Evolutionary conservation across 2,888 invertebrate species (phyloP), one percentile per base, ranked within the genome.

Genomic region (Dastarcus helophoroides): DNA sequence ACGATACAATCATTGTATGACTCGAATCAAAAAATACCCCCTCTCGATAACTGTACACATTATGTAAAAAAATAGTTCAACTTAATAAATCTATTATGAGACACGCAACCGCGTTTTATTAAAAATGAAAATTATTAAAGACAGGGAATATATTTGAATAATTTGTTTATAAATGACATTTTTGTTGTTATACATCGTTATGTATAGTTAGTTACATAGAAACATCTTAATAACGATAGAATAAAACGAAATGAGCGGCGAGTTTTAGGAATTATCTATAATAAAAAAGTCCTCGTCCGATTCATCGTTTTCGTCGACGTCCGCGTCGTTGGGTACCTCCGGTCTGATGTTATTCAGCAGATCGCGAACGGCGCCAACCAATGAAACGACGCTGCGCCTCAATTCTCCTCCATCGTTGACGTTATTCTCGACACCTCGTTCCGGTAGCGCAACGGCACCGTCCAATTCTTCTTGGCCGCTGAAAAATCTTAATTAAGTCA

Each of bases 311-410:
- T 64, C 64, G 40, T 65, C 65, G 4, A 57, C 62, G 37, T 64
- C 64, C 1, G 60, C 66, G 40, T 67, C 66, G 37, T 67, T 65
- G 24, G 71, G 69, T 24, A 65, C 62, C 44, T 73, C 73, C 2
- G 69, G 68, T 29, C 73, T 67, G 33, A 78, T 73, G 49, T 75
- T 77, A 34, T 72, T 71, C 21, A 82, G 58, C 33, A 81, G 65
- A 45, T 80, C 76, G 22, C 80, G 61, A 76, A 82, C 79, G 6
- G 79, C 79, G 45, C 77, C 77, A 41, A 81, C 67, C 33, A 81
- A 62, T 1, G 72, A 69, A 4, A 70, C 74, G 2, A 80, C 69
- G 33, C 78, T 77, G 33, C 72, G 67, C 16, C 74, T 64, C 8
- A 80, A 58, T 45, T 71, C 69, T 13, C 62, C 64, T 4, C 60